Base-by-base conservation (phyloP, 2,113 vertebrate species). In the Phocoena phocoena region DNA sequence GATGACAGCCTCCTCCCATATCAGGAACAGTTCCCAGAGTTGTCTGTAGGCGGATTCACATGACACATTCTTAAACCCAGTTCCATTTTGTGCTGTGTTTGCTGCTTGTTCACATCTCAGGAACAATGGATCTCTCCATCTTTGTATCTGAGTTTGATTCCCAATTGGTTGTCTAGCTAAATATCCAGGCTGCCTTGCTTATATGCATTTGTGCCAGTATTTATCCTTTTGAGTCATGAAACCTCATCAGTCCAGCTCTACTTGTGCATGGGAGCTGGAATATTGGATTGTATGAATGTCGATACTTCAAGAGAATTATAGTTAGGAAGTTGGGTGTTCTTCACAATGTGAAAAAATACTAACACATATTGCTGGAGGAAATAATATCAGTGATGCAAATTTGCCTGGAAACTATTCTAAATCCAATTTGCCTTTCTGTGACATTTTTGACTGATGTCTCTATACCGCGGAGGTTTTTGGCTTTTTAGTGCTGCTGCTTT, bases 1-100 rank as follows among this genome's bases (percentile, higher is more conserved):
- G 97, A 68, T 91, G 94, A 95, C 96, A 97, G 86, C 96, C 94
- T 97, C 95, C 96, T 97, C 90, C 93, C 95, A n/a, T 88, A 90
- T 89, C 92, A 93, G 95, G 93, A 97, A 97, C 87, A n/a, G 91
- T 74, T 97, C 92, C 96, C 95, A 31, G 96, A 82, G 70, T 70
- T 41, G 93, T 97, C 95, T 33, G 97, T 87, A 74, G 98, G 97
- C 65, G 95, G 92, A 87, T 92, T 95, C 96, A 88, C 96, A 93
- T 82, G 97, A 96, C 95, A 82, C 95, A 96, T 88, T 58, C 96
- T 97, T 86, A 90, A 97, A 88, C 80, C 74, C 53, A 73, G 3
- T 77, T 96, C 93, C 76, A 31, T 89, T 90, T 96, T 88, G 88
- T 38, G 90, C 82, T 76, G 58, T 53, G 85, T 86, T 82, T 93